Conservation (phyloP, 1,140 invertebrate species). For the Gonatopus flavifemur region DNA sequence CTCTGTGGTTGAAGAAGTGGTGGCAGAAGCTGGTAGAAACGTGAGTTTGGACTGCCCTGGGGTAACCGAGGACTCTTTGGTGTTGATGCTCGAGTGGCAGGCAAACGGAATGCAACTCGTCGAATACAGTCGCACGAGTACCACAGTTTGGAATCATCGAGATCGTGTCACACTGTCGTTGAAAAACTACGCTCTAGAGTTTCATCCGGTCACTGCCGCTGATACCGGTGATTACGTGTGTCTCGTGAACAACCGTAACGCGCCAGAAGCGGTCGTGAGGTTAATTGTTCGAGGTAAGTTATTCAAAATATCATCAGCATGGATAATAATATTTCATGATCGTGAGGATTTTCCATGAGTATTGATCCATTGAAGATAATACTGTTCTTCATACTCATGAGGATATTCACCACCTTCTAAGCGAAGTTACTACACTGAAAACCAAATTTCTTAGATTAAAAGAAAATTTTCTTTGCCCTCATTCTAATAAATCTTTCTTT, state of each 20-base stretch:
- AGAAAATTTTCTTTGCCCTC: too few species aligned
- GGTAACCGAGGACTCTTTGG: conserved; percentile 65
- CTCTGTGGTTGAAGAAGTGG: conserved; percentile 60
- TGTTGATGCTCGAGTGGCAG: conserved; percentile 66
- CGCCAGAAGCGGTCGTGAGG: conserved; percentile 65
- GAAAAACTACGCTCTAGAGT: conserved; percentile 66
- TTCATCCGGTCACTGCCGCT: conserved; percentile 63
- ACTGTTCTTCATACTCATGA: too few species aligned
- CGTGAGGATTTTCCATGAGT: too few species aligned
- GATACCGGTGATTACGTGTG: conserved; percentile 71
- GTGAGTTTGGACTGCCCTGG: conserved; percentile 67
- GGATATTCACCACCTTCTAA: too few species aligned
- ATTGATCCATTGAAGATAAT: too few species aligned
- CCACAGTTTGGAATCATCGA: conserved; percentile 59
- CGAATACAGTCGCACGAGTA: conserved; percentile 60
- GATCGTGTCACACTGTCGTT: conserved; percentile 61
- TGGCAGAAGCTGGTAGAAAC: conserved; percentile 67
- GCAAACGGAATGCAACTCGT: conserved; percentile 51
- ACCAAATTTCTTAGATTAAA: too few species aligned
- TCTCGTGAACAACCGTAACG: conserved; percentile 67
- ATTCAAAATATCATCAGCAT: not conserved
- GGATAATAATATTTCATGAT: too few species aligned
- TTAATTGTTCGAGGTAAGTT: conserved; percentile 68
- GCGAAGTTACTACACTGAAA: too few species aligned
- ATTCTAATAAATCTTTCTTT: too few species aligned